Conservation (phyloP, 2,797 vertebrate species). For the Enoplosus armatus region DNA sequence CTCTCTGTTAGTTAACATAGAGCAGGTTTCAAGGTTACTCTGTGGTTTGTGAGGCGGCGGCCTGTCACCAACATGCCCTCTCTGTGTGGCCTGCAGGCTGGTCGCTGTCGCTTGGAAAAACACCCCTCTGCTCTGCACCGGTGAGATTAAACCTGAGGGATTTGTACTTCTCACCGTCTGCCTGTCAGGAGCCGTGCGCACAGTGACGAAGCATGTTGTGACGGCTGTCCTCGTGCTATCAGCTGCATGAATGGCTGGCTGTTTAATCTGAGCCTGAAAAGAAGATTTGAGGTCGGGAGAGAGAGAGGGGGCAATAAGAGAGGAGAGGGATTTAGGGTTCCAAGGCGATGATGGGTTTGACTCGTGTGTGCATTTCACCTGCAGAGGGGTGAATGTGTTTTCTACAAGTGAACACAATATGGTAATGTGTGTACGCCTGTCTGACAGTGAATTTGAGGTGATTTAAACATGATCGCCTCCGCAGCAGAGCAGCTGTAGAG, state of each 20-base stretch:
- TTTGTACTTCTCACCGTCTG: conserved; percentile 73
- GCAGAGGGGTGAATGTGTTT: conserved; percentile 16
- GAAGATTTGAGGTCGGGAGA: conserved; percentile 56
- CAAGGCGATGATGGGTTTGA: background rate
- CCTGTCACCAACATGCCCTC: conserved; percentile 40
- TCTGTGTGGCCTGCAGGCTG: conserved; percentile 52
- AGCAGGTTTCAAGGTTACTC: conserved; percentile 58
- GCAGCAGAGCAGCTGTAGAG: conserved; percentile 68
- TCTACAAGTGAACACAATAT: conserved; percentile 8
- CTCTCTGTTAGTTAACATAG: conserved; percentile 51
- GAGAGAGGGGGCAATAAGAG: conserved; percentile 44
- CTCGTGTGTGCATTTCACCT: conserved; percentile 33
- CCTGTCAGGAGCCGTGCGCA: conserved; percentile 60
- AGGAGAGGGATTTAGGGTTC: conserved; percentile 36
- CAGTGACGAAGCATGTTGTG: conserved; percentile 74
- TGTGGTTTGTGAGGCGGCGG: conserved; percentile 12
- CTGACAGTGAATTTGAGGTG: conserved; percentile 40
- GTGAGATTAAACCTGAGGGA: conserved; percentile 72
- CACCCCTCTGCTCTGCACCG: conserved; percentile 24
- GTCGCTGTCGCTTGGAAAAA: conserved; percentile 46
- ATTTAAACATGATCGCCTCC: conserved; percentile 41
- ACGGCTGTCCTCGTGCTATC: conserved; percentile 69
- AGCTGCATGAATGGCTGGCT: conserved; percentile 59
- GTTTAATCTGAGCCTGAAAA: conserved; percentile 69
- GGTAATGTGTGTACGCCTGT: background rate